Base-by-base conservation (phyloP, 53 echinoderm and acorn worm species). In the Arbacia lixula region DNA sequence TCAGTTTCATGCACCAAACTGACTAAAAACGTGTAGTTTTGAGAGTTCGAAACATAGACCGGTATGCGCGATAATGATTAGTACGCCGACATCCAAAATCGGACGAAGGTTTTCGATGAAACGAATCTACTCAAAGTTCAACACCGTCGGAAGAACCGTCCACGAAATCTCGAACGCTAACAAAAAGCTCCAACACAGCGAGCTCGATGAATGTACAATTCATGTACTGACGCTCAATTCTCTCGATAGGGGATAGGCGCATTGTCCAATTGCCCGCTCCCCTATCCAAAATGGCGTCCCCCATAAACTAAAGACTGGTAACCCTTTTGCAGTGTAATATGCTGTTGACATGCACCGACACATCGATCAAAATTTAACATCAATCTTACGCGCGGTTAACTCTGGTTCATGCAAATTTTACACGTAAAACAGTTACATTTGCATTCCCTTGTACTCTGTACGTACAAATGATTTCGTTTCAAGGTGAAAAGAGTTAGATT, bases 31-130 rank as follows among this genome's bases (percentile, higher is more conserved):
- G 76, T 73, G 56, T 68, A 64, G 83, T 80, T 74, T 88, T 87
- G 14, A 60, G 85, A 83, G 63, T 83, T 38, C 76, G 75, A 49
- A 88, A 85, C 64, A 83, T 80, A 83, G 86, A 82, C 73, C 71
- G 82, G 84, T 87, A 83, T 87, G 79, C 90, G 88, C 89, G 87
- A 84, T 93, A 84, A 83, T 81, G 82, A 84, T 79, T 91, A 85
- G 91, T 91, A 83, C 87, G 89, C 89, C 87, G 90, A 91, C 89
- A 89, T 87, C 91, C 91, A 89, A 89, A 89, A 89, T 95, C 95
- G 89, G 91, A 93, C 87, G 93, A 93, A 89, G 89, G 91, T 89
- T 89, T 91, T 91, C 89, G 93, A 91, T 93, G 93, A 95, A 92
- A 91, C 89, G 87, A 93, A 91, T 91, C 95, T 93, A 93, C 95